Base-by-base conservation (phyloP, 2,888 invertebrate species). In the Mimumesa dahlbomi region DNA sequence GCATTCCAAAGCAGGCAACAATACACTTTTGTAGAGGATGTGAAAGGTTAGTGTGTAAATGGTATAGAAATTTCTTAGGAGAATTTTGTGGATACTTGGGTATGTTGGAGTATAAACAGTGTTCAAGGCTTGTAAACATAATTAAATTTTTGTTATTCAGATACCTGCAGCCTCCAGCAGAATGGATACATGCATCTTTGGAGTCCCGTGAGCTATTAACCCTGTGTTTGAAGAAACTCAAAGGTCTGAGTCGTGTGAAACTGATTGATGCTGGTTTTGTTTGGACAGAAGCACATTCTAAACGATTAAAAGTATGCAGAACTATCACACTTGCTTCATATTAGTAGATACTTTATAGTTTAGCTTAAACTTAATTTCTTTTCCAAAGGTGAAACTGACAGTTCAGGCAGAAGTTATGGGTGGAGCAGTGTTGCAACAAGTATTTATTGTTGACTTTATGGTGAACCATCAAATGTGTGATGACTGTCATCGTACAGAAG, bases 271-370 rank as follows among this genome's bases (percentile, higher is more conserved):
- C 99, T 38, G 94, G 95, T 0, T 99, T 99, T 91, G 93, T 98
- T 2, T 99, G 99, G 99, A 99, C 99, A 7, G 99, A 99, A 88
- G 98, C 98, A 34, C 99, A 99, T 91, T 99, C 99, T 0, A 98
- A 97, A 90, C 93, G 99, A 76, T 94, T 99, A 54, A 99, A 98
- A 92, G 95, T 97, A 70, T 62, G 57, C 50, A n/a, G 1, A 40
- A 1, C 3, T 14, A 3, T 40, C 3, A 14, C 16, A 16, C 3
- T 40, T 14, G 16, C 4, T 18, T 9, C 11, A 14, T 16, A n/a
- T 40, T 54, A 46, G 22, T 49, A 34, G n/a, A 38, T 25, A 40
- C 1, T 14, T 40, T 2, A 29, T 40, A n/a, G 31, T 48, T 22
- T 5, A 48, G n/a, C n/a, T n/a, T n/a, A n/a, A n/a, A n/a, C n/a